A percentile compares a stretch with the other conserved stretches of the same genome.
phyloP scores from a whole-genome alignment of 2,888 invertebrate species.

The Ormyrus labotus region DNA sequence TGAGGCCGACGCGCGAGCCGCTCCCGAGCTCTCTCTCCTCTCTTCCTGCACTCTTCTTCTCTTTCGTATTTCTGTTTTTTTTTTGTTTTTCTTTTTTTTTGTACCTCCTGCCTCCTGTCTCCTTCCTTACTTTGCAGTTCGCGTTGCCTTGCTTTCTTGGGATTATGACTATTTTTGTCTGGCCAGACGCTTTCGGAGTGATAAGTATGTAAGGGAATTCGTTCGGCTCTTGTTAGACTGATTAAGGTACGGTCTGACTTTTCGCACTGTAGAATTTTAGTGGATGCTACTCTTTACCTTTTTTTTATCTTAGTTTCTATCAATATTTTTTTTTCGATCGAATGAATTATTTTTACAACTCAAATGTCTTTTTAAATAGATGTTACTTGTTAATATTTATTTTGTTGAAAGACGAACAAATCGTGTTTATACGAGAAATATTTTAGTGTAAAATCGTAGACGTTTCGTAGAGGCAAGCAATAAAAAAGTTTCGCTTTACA shows the following conservation, averaged over 20 bases:
- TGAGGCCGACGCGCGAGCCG: conserved; percentile 63
- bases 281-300: no score
- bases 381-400: no score
- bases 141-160: neutral
- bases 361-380: no score
- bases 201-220: neutral
- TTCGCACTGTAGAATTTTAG: conserved; percentile 2
- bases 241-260: conserved; percentile 19
- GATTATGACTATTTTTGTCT: neutral
- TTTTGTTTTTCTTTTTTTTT: neutral
- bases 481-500: no score
- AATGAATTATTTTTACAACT: no score
- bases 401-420: no score
- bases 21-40: neutral
- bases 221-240: conserved; percentile 1
- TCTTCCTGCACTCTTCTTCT: conserved; percentile 30
- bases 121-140: neutral
- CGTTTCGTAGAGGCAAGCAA: no score
- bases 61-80: neutral
- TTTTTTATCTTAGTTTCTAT: no score
- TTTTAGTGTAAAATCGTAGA: no score
- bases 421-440: no score
- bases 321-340: no score
- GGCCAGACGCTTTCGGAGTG: neutral
- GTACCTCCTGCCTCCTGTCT: neutral